Conservation (phyloP, 2,113 vertebrate genomes). For the Pelecanus crispus region DNA sequence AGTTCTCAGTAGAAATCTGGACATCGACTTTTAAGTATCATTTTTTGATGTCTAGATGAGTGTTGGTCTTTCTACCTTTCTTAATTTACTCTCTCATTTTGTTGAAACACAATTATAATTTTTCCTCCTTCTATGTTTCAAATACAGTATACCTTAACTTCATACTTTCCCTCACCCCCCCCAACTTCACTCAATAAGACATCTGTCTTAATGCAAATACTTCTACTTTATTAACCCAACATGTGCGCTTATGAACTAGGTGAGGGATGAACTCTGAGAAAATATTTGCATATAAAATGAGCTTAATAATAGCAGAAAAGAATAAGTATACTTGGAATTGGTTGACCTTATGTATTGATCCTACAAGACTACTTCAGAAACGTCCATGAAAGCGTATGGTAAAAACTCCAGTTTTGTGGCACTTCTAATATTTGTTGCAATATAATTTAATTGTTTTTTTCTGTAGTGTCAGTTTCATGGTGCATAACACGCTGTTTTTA, state of each 20-base stretch:
- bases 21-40: background rate
- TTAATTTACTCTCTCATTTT: background rate
- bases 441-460: background rate
- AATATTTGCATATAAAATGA: background rate
- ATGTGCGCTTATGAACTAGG: background rate
- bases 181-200: background rate
- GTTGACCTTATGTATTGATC: background rate
- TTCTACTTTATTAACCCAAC: background rate
- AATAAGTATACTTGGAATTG: background rate
- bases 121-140: background rate
- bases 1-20: background rate
- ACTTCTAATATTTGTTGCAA: background rate
- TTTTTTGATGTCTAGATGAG: background rate
- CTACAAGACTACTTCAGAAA: background rate
- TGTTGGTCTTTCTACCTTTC: background rate
- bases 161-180: background rate
- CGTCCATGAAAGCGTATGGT: background rate
- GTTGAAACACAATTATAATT: background rate
- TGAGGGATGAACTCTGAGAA: background rate
- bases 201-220: background rate
- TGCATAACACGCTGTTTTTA: background rate
- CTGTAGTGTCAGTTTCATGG: background rate
- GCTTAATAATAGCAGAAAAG: background rate
- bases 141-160: background rate
- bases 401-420: background rate